Evolutionary conservation across 1,140 invertebrate species (phyloP).

Genomic region (Papilio aristodemus): DNA sequence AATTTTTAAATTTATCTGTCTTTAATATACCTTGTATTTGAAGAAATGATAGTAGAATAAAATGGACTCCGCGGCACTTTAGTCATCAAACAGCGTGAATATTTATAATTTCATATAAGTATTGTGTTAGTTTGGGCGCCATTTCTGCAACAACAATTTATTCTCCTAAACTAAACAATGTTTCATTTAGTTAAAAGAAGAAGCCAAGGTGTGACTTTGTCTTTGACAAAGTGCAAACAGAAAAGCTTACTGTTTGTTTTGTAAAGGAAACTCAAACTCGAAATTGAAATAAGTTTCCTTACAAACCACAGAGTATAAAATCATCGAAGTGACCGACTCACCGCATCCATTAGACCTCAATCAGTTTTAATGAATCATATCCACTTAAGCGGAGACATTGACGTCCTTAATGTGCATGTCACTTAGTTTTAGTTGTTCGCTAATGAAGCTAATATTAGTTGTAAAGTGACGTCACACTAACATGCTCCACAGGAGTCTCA

Average conservation of each 20-base stretch:
- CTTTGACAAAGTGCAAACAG: background rate
- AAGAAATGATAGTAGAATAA: no score
- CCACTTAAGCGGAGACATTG: conserved; percentile 25
- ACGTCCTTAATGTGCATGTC: conserved; percentile 26
- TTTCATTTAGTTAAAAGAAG: background rate
- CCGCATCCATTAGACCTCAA: conserved; percentile 22
- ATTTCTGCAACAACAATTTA: no score
- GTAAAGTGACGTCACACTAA: conserved; percentile 1
- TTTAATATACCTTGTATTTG: no score
- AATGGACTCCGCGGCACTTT: no score
- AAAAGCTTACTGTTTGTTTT: background rate
- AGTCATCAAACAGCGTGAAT: no score
- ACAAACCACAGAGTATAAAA: conserved; percentile 13
- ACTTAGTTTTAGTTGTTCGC: conserved; percentile 23
- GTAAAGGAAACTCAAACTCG: background rate
- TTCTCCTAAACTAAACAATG: background rate
- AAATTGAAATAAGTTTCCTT: background rate
- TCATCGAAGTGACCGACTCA: conserved; percentile 1
- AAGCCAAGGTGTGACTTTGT: no score
- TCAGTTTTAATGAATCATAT: conserved; percentile 31
- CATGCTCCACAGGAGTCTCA: background rate
- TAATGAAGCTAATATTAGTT: conserved; percentile 23
- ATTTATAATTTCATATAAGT: no score
- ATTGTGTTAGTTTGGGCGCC: no score
- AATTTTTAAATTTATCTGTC: no score